A percentile compares a stretch with the other conserved stretches of the same genome.
Evolutionary conservation across 2,888 invertebrate genomes (phyloP).

Genomic region (Papilio elwesi): DNA sequence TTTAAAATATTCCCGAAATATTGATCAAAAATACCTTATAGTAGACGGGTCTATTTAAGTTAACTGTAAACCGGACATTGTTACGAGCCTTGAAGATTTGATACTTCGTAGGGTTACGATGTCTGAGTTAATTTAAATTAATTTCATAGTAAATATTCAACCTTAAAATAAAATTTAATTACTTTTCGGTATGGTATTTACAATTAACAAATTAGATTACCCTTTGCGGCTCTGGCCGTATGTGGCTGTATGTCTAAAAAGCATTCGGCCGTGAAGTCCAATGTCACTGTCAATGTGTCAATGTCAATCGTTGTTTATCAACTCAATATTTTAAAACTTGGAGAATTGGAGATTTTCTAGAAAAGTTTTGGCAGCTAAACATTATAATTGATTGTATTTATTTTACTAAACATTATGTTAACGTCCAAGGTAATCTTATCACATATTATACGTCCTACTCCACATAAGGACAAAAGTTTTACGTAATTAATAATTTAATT

Average conservation of each 20-base stretch:
- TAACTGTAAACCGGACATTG: too few species aligned
- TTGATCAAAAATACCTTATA: too few species aligned
- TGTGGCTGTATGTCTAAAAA: not conserved
- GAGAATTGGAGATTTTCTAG: not conserved
- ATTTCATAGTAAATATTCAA: too few species aligned
- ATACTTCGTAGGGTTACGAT: too few species aligned
- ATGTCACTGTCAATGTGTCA: constrained; percentile 23
- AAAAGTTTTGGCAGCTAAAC: not conserved
- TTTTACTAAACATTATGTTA: constrained; percentile 39
- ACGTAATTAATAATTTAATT: constrained; percentile 14
- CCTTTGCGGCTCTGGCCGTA: not conserved
- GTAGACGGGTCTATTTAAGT: too few species aligned
- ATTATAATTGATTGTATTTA: not conserved
- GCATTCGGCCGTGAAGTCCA: not conserved
- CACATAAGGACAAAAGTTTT: constrained; percentile 3
- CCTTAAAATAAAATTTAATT: too few species aligned
- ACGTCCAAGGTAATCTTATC: constrained; percentile 45
- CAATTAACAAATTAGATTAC: too few species aligned
- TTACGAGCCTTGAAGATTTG: too few species aligned
- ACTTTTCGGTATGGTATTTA: too few species aligned
- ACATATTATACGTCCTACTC: not conserved
- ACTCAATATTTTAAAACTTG: not conserved
- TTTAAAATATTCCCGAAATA: not conserved
- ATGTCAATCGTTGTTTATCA: constrained; percentile 25
- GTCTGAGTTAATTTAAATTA: too few species aligned